phyloP scores from a whole-genome alignment of 2,888 invertebrate genomes.

The Harmothoe impar region DNA sequence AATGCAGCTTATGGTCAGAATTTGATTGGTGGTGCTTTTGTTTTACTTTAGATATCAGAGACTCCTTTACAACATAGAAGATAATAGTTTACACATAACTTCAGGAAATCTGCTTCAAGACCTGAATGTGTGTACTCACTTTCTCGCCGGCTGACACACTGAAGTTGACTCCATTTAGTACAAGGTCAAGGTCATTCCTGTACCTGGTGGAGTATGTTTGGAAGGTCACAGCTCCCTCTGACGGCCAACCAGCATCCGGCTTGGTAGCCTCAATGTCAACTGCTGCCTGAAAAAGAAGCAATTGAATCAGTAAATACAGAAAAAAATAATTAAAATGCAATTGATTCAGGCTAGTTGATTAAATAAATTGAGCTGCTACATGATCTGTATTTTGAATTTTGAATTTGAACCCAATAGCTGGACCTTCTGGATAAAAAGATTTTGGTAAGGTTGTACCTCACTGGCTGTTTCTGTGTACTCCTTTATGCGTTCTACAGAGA shows the following conservation, averaged over 20 bases:
- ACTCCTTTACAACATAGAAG: too few species aligned
- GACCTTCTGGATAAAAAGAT: too few species aligned
- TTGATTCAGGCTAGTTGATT: too few species aligned
- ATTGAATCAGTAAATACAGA: not conserved
- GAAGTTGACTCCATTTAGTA: conserved; percentile 69
- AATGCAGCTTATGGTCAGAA: too few species aligned
- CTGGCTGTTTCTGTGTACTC: conserved; percentile 90
- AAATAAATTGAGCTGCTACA: too few species aligned
- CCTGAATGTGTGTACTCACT: conserved; percentile 60
- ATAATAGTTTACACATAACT: too few species aligned
- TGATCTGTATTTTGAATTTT: too few species aligned
- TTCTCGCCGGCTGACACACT: conserved; percentile 69
- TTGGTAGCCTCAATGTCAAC: not conserved
- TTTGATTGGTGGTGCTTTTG: not conserved
- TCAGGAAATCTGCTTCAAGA: too few species aligned
- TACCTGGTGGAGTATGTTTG: conserved; percentile 70
- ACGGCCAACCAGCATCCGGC: conserved; percentile 70
- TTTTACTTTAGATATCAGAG: too few species aligned
- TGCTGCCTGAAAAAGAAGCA: not conserved
- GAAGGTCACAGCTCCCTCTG: conserved; percentile 68
- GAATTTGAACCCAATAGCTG: too few species aligned
- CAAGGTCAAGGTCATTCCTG: conserved; percentile 70
- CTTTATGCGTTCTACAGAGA: conserved; percentile 97
- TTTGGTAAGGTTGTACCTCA: conserved; percentile 80
- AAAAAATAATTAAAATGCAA: too few species aligned